phyloP scores from a whole-genome alignment of 2,113 vertebrate genomes.

The Sterrhoptilus dennistouni region DNA sequence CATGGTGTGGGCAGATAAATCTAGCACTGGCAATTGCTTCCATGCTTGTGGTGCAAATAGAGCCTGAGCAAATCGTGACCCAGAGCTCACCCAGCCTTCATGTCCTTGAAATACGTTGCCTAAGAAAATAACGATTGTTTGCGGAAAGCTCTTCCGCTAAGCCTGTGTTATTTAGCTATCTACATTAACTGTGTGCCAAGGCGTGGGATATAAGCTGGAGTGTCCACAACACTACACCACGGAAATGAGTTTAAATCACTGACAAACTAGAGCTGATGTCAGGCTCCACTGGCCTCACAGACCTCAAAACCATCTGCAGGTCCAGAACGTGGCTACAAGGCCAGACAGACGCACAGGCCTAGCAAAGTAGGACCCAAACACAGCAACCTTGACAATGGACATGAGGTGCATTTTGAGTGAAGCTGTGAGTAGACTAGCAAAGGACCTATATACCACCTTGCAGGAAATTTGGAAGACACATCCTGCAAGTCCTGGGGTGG shows the following conservation, averaged over 20 bases:
- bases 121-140: conserved; percentile 9
- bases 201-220: background rate
- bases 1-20: background rate
- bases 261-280: background rate
- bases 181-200: background rate
- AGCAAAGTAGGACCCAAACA: background rate
- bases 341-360: background rate
- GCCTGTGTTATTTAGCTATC: background rate
- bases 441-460: background rate
- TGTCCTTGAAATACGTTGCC: background rate
- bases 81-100: background rate
- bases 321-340: background rate
- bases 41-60: background rate
- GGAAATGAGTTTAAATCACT: background rate
- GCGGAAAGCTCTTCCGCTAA: background rate
- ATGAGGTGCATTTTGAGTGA: background rate
- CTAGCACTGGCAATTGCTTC: background rate
- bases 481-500: background rate
- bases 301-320: background rate
- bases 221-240: background rate
- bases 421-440: background rate
- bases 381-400: background rate
- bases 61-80: background rate
- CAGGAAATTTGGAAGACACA: background rate
- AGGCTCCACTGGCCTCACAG: background rate